phyloP scores from a whole-genome alignment of 2,888 invertebrate genomes.

The Lycia hirtaria region DNA sequence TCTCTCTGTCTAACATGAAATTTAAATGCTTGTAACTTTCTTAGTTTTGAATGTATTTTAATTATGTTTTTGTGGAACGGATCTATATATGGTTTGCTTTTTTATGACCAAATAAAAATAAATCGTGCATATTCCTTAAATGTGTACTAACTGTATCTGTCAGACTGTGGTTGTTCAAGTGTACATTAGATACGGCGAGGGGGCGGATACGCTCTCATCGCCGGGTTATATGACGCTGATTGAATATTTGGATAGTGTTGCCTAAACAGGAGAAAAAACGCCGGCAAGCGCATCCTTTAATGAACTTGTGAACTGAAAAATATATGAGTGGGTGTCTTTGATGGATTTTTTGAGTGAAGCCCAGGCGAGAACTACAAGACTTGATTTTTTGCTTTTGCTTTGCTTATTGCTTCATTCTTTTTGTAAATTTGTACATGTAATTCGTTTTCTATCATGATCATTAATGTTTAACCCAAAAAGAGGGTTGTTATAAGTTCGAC shows the following conservation, averaged over 20 bases:
- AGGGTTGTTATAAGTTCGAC: too few species aligned
- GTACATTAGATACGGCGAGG: conserved; percentile 59
- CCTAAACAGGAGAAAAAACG: conserved; percentile 35
- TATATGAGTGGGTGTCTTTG: not conserved
- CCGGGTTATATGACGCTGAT: conserved; percentile 63
- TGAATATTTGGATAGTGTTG: conserved; percentile 62
- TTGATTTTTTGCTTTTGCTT: not conserved
- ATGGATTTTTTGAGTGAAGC: not conserved
- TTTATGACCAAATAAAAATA: too few species aligned
- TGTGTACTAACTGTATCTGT: conserved; percentile 18
- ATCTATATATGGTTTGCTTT: too few species aligned
- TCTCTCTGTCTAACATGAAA: too few species aligned
- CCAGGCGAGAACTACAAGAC: too few species aligned
- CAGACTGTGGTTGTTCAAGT: conserved; percentile 35
- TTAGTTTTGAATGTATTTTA: too few species aligned
- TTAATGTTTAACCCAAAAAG: too few species aligned
- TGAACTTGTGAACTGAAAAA: conserved; percentile 11
- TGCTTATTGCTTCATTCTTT: not conserved
- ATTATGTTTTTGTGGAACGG: too few species aligned
- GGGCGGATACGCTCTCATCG: conserved; percentile 60
- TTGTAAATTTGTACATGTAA: too few species aligned
- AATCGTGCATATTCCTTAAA: too few species aligned
- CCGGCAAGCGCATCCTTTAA: conserved; percentile 35
- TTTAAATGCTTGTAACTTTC: too few species aligned
- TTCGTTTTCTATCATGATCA: too few species aligned